Conservation (phyloP, 2,113 vertebrate species). For the Ictalurus punctatus region DNA sequence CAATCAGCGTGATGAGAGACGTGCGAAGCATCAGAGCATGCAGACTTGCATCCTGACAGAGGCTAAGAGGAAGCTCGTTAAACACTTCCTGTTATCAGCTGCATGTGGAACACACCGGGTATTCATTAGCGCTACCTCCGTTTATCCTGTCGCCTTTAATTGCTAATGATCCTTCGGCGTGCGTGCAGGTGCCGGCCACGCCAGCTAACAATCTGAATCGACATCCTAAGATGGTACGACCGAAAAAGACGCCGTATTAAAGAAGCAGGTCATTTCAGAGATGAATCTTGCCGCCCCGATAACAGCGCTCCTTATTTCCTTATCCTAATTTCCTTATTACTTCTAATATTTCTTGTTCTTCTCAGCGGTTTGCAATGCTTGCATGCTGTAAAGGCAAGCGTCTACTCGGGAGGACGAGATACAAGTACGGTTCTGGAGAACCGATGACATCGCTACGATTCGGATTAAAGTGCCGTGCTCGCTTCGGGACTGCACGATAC, state of each 20-base stretch:
- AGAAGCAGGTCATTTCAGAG: conserved; percentile 25
- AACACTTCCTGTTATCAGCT: conserved; percentile 54
- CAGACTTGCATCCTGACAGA: conserved; percentile 34
- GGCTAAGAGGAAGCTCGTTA: conserved; percentile 50
- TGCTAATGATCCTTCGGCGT: conserved; percentile 52
- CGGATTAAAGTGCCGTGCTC: neutral
- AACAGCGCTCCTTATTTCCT: neutral
- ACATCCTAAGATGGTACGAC: neutral
- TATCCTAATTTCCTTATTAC: neutral
- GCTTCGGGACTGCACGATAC: neutral
- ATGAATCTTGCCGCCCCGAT: neutral
- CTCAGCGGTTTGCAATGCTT: neutral
- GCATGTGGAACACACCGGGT: conserved; percentile 50
- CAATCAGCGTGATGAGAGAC: conserved; percentile 65
- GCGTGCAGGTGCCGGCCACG: conserved; percentile 20
- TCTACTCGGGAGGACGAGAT: neutral
- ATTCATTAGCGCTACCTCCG: conserved; percentile 58
- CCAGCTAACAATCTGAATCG: conserved; percentile 43
- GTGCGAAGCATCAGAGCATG: conserved; percentile 23
- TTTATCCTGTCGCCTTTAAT: conserved; percentile 52
- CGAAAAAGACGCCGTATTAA: conserved; percentile 25
- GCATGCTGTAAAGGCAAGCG: neutral
- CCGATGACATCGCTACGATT: neutral
- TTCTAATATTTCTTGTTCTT: neutral
- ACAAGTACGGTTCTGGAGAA: neutral